phyloP scores from a whole-genome alignment of 2,113 vertebrate species.

The Desmodus rotundus region DNA sequence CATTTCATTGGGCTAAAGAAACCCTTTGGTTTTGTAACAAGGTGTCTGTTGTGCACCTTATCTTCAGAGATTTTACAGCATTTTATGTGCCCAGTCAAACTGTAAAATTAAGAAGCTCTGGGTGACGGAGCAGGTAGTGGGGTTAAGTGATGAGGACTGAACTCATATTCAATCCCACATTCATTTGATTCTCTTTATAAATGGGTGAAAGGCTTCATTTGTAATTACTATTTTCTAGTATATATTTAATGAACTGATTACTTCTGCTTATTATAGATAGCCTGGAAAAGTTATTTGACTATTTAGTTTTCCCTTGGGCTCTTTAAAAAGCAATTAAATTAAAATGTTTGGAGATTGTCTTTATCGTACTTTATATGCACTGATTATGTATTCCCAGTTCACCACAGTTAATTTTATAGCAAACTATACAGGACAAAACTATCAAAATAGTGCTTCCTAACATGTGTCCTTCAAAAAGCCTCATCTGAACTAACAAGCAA shows the following conservation, averaged over 20 bases:
- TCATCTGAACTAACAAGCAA: too few relatives aligned
- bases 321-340: slow-evolving; percentile 75
- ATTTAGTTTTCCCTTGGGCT: slow-evolving; percentile 60
- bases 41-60: not conserved
- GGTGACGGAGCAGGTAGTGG: not conserved
- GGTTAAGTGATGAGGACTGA: not conserved
- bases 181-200: not conserved
- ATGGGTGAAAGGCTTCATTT: not conserved
- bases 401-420: slow-evolving; percentile 60
- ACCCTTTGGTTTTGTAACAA: not conserved
- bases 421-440: not conserved
- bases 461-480: not conserved
- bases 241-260: slow-evolving; percentile 56
- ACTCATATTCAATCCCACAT: not conserved
- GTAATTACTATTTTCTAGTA: slow-evolving; percentile 21
- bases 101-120: not conserved
- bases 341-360: slow-evolving; percentile 57
- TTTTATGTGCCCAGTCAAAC: not conserved
- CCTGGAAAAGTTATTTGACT: slow-evolving; percentile 60
- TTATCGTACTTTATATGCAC: slow-evolving; percentile 66
- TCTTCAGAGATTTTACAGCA: not conserved
- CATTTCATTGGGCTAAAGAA: not conserved
- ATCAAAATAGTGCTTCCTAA: not conserved
- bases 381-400: slow-evolving; percentile 60
- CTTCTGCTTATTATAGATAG: slow-evolving; percentile 65